Conservation (phyloP, 2,113 vertebrate genomes). For the Ceuthmochares aereus region DNA sequence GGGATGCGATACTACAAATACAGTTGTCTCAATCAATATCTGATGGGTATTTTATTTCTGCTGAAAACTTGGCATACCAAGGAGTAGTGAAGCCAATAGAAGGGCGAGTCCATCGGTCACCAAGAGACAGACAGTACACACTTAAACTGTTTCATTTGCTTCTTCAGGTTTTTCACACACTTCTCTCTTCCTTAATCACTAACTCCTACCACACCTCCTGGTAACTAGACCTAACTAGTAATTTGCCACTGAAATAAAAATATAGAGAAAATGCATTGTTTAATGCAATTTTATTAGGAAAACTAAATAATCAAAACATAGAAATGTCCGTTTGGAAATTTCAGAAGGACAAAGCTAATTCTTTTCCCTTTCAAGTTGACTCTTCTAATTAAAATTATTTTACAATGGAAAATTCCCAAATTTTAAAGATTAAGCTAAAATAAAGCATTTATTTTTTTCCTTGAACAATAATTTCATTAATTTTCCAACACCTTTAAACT, state of each 20-base stretch:
- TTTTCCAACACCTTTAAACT: background rate
- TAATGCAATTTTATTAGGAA: background rate
- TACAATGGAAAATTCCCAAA: background rate
- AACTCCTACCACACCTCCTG: background rate
- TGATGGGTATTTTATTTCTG: background rate
- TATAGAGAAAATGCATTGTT: background rate
- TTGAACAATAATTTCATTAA: background rate
- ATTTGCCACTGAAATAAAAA: background rate
- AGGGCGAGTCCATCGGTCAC: background rate
- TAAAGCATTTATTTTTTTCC: background rate
- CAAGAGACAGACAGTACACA: background rate
- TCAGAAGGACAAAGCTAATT: background rate
- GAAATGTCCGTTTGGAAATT: background rate
- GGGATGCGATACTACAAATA: background rate
- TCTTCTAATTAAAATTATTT: background rate
- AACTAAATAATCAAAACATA: background rate
- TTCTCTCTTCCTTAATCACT: background rate
- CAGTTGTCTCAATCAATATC: background rate
- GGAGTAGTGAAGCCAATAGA: background rate
- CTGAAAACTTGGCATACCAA: background rate
- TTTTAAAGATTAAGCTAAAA: background rate
- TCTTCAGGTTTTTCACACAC: background rate
- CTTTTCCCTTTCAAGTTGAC: background rate
- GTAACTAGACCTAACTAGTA: background rate
- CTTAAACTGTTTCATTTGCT: background rate